These are phyloP conservation scores for Acanthochromis polyacanthus DNA, from an alignment of 2,113 vertebrate genomes.

Conservation along the genomic window DNA sequence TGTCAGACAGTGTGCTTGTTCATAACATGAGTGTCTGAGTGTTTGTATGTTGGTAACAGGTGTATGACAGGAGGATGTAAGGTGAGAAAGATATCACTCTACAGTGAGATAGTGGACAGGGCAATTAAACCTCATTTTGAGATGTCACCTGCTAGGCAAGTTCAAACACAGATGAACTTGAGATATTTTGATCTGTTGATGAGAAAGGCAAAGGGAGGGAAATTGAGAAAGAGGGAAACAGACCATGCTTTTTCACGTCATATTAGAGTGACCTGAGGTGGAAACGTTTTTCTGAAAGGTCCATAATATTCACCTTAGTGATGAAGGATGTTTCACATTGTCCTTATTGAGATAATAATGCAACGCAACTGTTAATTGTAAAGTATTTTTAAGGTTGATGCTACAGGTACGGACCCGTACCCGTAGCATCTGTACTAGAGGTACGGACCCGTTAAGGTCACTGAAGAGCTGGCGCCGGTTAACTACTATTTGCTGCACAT, in stretches of 20 bases:
- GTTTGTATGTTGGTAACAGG: slow-evolving; percentile 7
- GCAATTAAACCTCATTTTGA: slow-evolving; percentile 59
- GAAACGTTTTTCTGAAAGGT: neutral
- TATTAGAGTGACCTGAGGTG: neutral
- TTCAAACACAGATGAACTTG: slow-evolving; percentile 42
- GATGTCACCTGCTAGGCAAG: slow-evolving; percentile 55
- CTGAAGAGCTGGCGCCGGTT: too few species aligned
- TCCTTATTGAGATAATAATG: too few species aligned
- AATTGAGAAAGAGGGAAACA: neutral
- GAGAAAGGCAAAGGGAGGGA: neutral
- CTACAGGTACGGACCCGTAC: too few species aligned
- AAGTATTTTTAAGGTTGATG: too few species aligned
- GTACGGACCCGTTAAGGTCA: too few species aligned
- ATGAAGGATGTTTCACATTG: neutral
- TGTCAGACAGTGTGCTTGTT: slow-evolving; percentile 38
- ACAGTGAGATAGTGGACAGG: neutral
- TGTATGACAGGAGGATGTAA: slow-evolving; percentile 15
- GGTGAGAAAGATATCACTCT: slow-evolving; percentile 9
- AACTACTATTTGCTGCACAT: too few species aligned
- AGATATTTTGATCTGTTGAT: slow-evolving; percentile 36
- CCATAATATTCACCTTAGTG: neutral
- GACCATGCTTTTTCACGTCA: neutral
- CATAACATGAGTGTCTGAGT: neutral
- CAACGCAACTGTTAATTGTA: too few species aligned
- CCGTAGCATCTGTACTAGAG: too few species aligned